These are phyloP conservation scores for Euplagia quadripunctaria DNA, from an alignment of 2,888 invertebrate genomes.

Conservation along the genomic window DNA sequence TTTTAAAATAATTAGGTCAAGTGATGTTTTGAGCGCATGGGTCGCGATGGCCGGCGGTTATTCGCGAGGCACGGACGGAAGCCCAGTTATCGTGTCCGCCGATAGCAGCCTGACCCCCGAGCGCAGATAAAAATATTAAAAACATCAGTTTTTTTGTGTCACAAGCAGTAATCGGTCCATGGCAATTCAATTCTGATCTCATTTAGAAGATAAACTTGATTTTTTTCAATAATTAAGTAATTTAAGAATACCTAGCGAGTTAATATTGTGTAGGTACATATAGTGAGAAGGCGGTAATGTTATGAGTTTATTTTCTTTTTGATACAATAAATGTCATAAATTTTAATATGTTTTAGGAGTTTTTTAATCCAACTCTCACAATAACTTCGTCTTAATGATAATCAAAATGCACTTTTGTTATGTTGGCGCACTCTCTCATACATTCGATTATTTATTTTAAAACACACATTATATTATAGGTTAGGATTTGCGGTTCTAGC, in stretches of 20 bases:
- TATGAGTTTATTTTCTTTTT: no score
- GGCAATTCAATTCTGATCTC: conserved; percentile 15
- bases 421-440: no score
- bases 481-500: no score
- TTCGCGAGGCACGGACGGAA: conserved; percentile 66
- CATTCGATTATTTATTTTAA: no score
- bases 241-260: not conserved
- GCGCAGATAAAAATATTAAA: conserved; percentile 65
- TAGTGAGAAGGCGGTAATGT: not conserved
- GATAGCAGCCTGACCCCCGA: conserved; percentile 59
- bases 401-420: no score
- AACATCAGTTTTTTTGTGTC: conserved; percentile 63
- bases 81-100: conserved; percentile 69
- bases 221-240: not conserved
- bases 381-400: no score
- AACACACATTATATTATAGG: no score
- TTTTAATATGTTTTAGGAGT: no score
- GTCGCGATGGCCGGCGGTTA: conserved; percentile 16
- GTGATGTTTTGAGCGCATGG: conserved; percentile 31
- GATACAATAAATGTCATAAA: no score
- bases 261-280: not conserved
- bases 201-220: conserved; percentile 8
- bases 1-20: conserved; percentile 56
- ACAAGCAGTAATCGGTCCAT: conserved; percentile 27
- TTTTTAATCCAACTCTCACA: no score